These are phyloP conservation scores for Blennius ocellaris DNA, from an alignment of 2,113 vertebrate genomes.

Conservation along the genomic window DNA sequence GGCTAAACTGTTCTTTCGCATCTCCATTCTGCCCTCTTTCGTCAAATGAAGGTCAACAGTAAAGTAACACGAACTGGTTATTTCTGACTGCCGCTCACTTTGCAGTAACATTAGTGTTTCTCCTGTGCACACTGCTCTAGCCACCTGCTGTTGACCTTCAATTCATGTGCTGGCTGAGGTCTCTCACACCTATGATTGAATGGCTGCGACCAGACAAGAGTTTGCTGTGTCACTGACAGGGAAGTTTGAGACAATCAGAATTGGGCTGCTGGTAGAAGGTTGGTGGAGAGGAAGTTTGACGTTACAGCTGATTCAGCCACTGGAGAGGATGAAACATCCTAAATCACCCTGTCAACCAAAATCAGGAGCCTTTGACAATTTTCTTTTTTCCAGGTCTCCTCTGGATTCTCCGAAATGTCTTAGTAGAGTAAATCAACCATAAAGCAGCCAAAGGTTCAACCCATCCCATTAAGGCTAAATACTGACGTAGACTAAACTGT, in stretches of 20 bases:
- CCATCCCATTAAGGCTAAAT: too few species aligned
- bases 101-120: slow-evolving; percentile 40
- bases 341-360: too few species aligned
- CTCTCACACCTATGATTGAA: slow-evolving; percentile 35
- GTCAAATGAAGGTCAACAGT: slow-evolving; percentile 27
- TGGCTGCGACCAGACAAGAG: slow-evolving; percentile 65
- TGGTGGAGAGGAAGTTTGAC: slow-evolving; percentile 8
- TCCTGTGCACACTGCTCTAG: slow-evolving; percentile 10
- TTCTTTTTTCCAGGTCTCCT: too few species aligned
- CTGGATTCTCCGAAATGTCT: too few species aligned
- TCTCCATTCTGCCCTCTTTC: background rate
- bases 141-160: slow-evolving; percentile 60
- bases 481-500: too few species aligned
- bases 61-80: slow-evolving; percentile 30
- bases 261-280: slow-evolving; percentile 7
- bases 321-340: too few species aligned
- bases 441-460: too few species aligned
- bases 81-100: slow-evolving; percentile 40
- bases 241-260: slow-evolving; percentile 32
- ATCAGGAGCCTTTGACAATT: too few species aligned
- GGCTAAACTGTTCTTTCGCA: background rate
- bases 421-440: too few species aligned
- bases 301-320: slow-evolving; percentile 21
- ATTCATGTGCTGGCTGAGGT: slow-evolving; percentile 19
- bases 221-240: slow-evolving; percentile 45